A percentile compares a stretch with the other conserved stretches of the same genome.
phyloP scores from a whole-genome alignment of 2,113 vertebrate species.

The Hystrix brachyura region DNA sequence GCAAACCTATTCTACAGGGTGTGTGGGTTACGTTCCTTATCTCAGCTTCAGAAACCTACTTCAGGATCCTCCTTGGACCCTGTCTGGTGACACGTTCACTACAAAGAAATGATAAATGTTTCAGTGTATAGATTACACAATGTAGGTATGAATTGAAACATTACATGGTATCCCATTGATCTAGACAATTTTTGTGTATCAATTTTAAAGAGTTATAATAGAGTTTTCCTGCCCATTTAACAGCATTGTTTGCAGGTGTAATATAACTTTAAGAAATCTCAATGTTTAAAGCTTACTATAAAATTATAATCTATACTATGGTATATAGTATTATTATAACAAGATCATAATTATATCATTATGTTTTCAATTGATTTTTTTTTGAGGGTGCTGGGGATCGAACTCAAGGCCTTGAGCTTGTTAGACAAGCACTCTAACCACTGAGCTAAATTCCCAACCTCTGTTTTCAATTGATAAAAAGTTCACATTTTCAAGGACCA shows the following conservation, averaged over 20 bases:
- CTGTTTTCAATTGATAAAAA: neutral
- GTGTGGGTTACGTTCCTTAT: neutral
- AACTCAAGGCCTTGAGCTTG: no score
- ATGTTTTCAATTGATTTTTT: neutral
- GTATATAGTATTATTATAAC: neutral
- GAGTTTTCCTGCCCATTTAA: neutral
- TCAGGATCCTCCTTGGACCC: neutral
- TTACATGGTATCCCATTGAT: neutral
- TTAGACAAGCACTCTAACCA: no score
- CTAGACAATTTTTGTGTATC: neutral
- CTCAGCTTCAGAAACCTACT: neutral
- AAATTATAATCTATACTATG: neutral
- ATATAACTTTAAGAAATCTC: slow-evolving; percentile 23
- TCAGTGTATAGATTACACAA: neutral
- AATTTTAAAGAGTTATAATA: neutral
- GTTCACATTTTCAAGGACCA: neutral
- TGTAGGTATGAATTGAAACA: neutral
- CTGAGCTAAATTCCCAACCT: no score
- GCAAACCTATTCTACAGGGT: neutral
- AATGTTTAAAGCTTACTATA: neutral
- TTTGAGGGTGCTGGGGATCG: no score
- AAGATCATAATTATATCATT: neutral
- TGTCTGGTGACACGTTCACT: neutral
- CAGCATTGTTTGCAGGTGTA: neutral
- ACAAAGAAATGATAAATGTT: neutral